Base-by-base conservation (phyloP, 2,888 invertebrate genomes). In the Nysson spinosus region DNA sequence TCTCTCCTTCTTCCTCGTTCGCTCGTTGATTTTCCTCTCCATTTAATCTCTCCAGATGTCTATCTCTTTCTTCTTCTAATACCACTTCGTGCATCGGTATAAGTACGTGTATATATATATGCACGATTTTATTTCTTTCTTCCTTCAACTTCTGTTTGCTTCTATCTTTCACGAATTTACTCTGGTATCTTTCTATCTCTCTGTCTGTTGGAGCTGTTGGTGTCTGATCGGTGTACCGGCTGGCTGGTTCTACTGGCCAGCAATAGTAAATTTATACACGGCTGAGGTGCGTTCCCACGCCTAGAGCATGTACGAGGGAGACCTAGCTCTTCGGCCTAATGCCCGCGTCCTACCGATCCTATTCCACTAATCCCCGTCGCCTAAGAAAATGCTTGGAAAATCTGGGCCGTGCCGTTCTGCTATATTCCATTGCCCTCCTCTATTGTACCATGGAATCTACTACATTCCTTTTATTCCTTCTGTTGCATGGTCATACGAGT, bases 281-380 rank as follows among this genome's bases (percentile, higher is more conserved):
- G 76, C 75, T 72, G 75, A 79, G 78, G 75, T 79, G 81, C 83
- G 85, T 86, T 86, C 85, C 85, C 85, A 85, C 85, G 85, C 81
- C 83, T 82, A 57, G 69, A 69, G 52, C 62, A 71, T 60, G 68
- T n/a, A n/a, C 73, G 76, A 71, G 72, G 74, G 67, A 46, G 71
- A 47, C 42, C 54, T 20, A 32, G 65, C 75, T 74, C 69, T 62
- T 69, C 72, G 73, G 66, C 69, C 69, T 60, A 75, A 75, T 69
- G 72, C 62, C 65, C 62, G 58, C 51, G 54, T 46, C 52, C 50
- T 58, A 55, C 60, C 72, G 71, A 72, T 72, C 58, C 63, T 71
- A 39, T 60, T 50, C 52, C 47, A 16, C 22, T 56, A 46, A 61
- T 50, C n/a, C 51, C 63, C 61, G 50, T 51, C 61, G 65, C 39